A percentile compares a stretch with the other conserved stretches of the same genome.
Evolutionary conservation across 2,113 vertebrate species (phyloP).

Genomic region (Phalacrocorax aristotelis): DNA sequence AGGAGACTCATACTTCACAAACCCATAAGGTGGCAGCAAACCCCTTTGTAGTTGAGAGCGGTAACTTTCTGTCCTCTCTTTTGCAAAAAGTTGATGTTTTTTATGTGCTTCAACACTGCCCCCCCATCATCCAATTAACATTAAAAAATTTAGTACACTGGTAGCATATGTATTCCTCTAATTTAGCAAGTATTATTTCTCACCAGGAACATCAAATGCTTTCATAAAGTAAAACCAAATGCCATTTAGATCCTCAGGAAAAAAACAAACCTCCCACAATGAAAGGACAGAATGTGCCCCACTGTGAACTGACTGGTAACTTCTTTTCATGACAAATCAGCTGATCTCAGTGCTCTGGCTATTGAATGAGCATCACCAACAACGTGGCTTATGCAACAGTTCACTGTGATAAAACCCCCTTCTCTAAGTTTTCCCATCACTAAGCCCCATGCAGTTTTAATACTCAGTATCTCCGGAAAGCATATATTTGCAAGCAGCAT

Average conservation of each 20-base stretch:
- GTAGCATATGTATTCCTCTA: background rate
- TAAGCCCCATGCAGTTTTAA: background rate
- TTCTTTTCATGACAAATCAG: background rate
- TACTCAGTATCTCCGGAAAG: background rate
- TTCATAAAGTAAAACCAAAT: background rate
- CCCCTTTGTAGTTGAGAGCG: background rate
- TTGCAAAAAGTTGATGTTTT: background rate
- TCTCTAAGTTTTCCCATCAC: background rate
- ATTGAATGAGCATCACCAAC: background rate
- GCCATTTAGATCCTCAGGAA: background rate
- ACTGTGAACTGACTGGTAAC: background rate
- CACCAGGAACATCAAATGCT: background rate
- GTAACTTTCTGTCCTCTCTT: background rate
- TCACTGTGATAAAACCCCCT: background rate
- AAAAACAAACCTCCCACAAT: background rate
- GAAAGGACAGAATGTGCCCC: background rate
- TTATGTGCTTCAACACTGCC: background rate
- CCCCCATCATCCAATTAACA: background rate
- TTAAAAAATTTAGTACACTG: background rate
- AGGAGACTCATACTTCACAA: constrained; percentile 1
- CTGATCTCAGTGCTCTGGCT: background rate
- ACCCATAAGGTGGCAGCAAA: constrained; percentile 78
- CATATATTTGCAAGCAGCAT: background rate
- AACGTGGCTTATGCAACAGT: background rate
- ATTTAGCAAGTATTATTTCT: background rate